Base-by-base conservation (phyloP, 2,113 vertebrate species). In the Conger conger region DNA sequence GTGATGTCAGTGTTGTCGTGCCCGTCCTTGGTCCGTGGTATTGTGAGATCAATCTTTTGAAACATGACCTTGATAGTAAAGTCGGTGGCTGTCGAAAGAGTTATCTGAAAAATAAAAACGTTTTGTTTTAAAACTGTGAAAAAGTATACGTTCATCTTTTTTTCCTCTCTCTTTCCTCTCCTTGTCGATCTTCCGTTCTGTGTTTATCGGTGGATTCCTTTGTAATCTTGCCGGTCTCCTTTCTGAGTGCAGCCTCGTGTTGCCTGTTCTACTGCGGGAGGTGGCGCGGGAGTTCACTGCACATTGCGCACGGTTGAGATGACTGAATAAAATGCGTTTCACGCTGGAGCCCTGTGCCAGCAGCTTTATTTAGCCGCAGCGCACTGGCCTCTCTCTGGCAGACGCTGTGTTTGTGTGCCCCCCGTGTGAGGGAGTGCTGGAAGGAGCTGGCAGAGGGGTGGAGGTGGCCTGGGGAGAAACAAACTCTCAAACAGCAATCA, bases 41-140 rank as follows among this genome's bases (percentile, higher is more conserved):
- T 42, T 38, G 83, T 84, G 83, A 84, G 78, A 84, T 79, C 79
- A 33, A 57, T 84, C 30, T 79, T n/a, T 60, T 79, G 83, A 20
- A 84, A 84, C n/a, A 79, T 84, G 33, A 84, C 33, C 23, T 20
- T 35, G 18, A 77, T 27, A 33, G 30, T 53, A 77, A n/a, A 57
- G 78, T 54, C 54, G 57, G 50, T 57, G 80, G 36, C 27, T 60
- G 77, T 37, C 30, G 30, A 76, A 76, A 1, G 57, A 0, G 57
- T 27, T 63, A 73, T 13, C 27, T 73, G 68, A 73, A 73, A 73
- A 63, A 63, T 27, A 73, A 23, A 73, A n/a, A 37, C 4, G 20
- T 8, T 60, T 73, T 76, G 77, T 84, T 42, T 68, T 33, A 38
- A 57, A 77, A 76, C 11, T 36, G 53, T 73, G 27, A 13, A 78